phyloP scores from a whole-genome alignment of 2,113 vertebrate genomes.

The Tretioscincus oriximinensis region DNA sequence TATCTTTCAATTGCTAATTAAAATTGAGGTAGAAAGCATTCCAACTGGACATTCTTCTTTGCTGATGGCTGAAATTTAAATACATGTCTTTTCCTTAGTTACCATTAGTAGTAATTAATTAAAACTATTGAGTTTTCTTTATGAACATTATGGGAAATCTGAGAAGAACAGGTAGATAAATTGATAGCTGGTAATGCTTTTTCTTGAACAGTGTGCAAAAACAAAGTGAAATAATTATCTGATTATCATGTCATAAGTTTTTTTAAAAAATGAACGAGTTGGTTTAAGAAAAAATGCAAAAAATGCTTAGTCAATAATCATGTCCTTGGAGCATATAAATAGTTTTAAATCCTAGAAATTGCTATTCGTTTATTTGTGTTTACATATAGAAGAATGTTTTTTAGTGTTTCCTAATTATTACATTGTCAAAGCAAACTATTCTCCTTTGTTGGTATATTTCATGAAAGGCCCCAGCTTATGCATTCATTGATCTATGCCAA shows the following conservation, averaged over 20 bases:
- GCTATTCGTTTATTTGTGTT: neutral
- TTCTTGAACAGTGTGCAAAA: neutral
- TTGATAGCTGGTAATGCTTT: neutral
- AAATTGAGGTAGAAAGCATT: neutral
- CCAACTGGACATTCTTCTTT: neutral
- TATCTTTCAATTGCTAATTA: neutral
- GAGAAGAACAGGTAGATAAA: neutral
- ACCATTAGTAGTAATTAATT: neutral
- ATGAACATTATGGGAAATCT: conserved; percentile 25
- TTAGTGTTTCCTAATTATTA: neutral
- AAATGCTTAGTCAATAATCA: neutral
- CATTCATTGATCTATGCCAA: conserved; percentile 44
- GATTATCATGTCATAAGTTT: neutral
- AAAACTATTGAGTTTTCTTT: neutral
- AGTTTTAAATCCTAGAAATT: neutral
- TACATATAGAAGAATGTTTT: neutral
- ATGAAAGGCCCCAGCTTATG: conserved; percentile 19
- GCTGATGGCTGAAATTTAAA: neutral
- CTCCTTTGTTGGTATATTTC: conserved; percentile 10
- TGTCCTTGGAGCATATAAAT: conserved; percentile 21
- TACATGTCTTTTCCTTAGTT: neutral
- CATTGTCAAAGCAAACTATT: conserved; percentile 33
- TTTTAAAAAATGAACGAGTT: neutral
- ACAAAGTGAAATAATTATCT: neutral
- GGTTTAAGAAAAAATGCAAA: too few species aligned